Evolutionary conservation across 2,113 vertebrate genomes (phyloP).

Genomic region (Pteropus alecto): DNA sequence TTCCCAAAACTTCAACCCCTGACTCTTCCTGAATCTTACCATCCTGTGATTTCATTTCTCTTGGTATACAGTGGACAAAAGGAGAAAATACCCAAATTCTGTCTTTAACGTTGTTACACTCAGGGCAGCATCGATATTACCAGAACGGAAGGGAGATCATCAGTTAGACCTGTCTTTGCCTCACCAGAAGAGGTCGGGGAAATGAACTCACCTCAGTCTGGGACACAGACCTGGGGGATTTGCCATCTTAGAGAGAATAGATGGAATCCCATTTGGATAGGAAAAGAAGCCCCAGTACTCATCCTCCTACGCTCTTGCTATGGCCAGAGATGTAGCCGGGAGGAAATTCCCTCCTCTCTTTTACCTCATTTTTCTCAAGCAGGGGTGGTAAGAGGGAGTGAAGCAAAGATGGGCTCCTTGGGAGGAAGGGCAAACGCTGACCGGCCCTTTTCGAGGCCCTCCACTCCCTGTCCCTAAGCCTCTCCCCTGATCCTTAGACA

Average conservation of each 20-base stretch:
- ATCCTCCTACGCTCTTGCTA: neutral
- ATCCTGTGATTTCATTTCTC: neutral
- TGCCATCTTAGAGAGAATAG: neutral
- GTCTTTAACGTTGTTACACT: neutral
- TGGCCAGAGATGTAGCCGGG: neutral
- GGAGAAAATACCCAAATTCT: neutral
- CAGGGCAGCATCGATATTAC: neutral
- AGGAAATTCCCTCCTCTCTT: neutral
- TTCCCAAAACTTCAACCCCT: neutral
- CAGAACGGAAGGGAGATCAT: neutral
- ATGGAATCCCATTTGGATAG: neutral
- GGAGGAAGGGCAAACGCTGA: neutral
- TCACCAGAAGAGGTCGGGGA: neutral
- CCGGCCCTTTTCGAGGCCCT: neutral
- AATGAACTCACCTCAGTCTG: neutral
- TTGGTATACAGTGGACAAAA: neutral
- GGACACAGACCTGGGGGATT: neutral
- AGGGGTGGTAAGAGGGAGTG: neutral
- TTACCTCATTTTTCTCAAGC: neutral
- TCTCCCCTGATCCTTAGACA: neutral
- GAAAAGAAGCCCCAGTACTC: neutral
- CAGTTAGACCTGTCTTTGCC: neutral
- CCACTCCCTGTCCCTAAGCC: neutral
- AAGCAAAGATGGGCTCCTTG: neutral
- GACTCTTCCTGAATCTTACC: neutral